A percentile compares a stretch with the other conserved stretches of the same genome.
Conservation (phyloP, 1,140 invertebrate species). For the Halyomorpha halys region DNA sequence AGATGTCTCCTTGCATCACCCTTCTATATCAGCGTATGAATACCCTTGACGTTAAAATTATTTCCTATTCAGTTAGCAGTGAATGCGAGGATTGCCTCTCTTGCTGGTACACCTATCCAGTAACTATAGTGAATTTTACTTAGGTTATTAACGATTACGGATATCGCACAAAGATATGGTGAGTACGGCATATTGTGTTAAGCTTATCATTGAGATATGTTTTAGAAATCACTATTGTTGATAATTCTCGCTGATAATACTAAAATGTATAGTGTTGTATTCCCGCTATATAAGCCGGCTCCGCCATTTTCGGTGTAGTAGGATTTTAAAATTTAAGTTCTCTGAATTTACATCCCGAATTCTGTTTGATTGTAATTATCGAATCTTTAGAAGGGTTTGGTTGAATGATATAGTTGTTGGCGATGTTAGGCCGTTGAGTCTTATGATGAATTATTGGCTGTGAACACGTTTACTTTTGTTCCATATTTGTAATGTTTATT, state of each 20-base stretch:
- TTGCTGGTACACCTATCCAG: constrained; percentile 25
- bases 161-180: constrained; percentile 29
- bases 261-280: background rate
- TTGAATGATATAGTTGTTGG: too few species aligned
- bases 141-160: constrained; percentile 25
- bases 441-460: too few species aligned
- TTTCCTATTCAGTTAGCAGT: constrained; percentile 27
- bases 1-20: background rate
- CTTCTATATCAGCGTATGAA: background rate
- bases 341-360: background rate
- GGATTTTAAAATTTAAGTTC: constrained; percentile 9
- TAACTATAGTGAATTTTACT: constrained; percentile 26
- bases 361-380: too few species aligned
- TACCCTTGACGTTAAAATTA: constrained; percentile 14
- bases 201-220: background rate
- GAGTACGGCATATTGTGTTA: constrained; percentile 20
- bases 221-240: background rate
- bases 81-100: constrained; percentile 26
- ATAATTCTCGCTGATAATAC: too few species aligned
- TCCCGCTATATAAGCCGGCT: constrained; percentile 29
- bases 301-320: constrained; percentile 30
- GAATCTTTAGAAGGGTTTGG: too few species aligned
- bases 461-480: too few species aligned
- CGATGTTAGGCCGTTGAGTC: too few species aligned
- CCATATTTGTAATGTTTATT: too few species aligned